Evolutionary conservation across 1,140 invertebrate genomes (phyloP).

Genomic region (Scaptomyza graminum): DNA sequence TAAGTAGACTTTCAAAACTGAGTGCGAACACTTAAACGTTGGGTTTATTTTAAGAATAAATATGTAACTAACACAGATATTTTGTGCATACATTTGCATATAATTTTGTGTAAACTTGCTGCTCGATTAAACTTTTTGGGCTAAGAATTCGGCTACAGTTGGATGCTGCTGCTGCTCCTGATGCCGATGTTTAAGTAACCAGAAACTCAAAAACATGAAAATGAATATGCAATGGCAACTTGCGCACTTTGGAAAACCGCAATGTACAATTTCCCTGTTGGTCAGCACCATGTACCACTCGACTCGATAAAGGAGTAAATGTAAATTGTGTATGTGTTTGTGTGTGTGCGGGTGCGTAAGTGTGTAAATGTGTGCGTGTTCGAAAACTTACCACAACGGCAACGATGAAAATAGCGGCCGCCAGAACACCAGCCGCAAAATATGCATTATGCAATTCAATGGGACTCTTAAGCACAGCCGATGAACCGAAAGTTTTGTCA

Average conservation of each 20-base stretch:
- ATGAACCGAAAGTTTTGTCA: constrained; percentile 87
- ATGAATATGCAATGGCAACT: constrained; percentile 74
- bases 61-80: constrained; percentile 1
- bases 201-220: constrained; percentile 54
- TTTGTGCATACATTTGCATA: constrained; percentile 62
- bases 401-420: constrained; percentile 88
- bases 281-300: constrained; percentile 34
- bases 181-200: constrained; percentile 11
- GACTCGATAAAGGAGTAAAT: constrained; percentile 7
- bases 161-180: constrained; percentile 10
- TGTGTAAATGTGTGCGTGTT: background rate
- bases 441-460: constrained; percentile 88
- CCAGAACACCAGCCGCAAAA: constrained; percentile 89
- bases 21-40: background rate
- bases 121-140: constrained; percentile 42
- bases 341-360: constrained; percentile 22
- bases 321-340: constrained; percentile 22
- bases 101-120: constrained; percentile 39
- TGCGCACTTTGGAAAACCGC: constrained; percentile 58
- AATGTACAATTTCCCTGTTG: constrained; percentile 67
- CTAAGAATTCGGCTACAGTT: constrained; percentile 37
- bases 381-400: constrained; percentile 87
- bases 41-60: background rate
- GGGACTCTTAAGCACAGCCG: constrained; percentile 82
- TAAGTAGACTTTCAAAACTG: background rate